phyloP scores from a whole-genome alignment of 92 coral and sea anemone genomes.

The Epizoanthus illoricatus region DNA sequence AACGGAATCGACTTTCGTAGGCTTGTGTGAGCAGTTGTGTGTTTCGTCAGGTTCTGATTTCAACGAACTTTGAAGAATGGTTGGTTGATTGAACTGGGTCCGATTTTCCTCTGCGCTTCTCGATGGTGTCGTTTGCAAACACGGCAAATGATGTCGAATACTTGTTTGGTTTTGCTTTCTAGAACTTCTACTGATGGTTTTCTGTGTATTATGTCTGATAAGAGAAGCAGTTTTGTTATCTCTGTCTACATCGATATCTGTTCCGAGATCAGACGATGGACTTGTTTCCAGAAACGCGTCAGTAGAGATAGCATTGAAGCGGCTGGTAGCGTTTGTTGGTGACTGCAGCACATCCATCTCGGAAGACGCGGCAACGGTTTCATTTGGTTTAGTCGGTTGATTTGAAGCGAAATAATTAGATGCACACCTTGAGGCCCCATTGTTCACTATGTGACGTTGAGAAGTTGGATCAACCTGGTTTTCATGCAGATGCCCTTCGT shows the following conservation, averaged over 20 bases:
- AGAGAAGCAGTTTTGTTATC: background rate
- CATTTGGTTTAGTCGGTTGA: background rate
- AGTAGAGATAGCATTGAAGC: background rate
- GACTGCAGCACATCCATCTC: background rate
- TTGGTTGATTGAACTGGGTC: background rate
- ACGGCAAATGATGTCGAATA: background rate
- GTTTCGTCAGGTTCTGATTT: background rate
- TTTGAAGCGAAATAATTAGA: background rate
- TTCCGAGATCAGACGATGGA: no score
- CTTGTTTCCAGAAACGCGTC: background rate
- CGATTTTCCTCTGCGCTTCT: background rate
- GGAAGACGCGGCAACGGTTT: background rate
- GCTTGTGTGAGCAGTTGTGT: background rate
- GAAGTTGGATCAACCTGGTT: background rate
- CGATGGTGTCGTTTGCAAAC: background rate
- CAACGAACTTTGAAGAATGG: background rate
- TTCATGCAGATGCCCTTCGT: background rate
- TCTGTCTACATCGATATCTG: background rate
- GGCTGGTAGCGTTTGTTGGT: background rate
- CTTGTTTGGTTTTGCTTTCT: background rate
- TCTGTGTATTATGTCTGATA: background rate
- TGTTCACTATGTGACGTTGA: background rate
- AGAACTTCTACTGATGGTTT: background rate
- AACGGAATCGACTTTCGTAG: conserved; percentile 5
- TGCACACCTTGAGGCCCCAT: background rate